Evolutionary conservation across 2,888 invertebrate species (phyloP).

Genomic region (Agrochola macilenta): DNA sequence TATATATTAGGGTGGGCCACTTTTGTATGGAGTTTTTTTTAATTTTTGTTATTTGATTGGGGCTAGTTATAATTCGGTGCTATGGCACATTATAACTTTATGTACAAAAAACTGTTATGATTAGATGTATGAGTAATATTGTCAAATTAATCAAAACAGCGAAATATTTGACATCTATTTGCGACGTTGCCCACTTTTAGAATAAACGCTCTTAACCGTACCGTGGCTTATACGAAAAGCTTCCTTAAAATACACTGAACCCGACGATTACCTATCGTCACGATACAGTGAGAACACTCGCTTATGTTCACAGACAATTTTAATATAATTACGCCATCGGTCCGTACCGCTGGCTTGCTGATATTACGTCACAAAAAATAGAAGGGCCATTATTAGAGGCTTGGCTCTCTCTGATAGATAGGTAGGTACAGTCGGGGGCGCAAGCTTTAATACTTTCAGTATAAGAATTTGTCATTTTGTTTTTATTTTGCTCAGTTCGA

Average conservation of each 20-base stretch:
- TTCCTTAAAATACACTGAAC: background rate
- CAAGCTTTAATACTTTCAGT: conserved; percentile 44
- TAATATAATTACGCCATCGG: conserved; percentile 68
- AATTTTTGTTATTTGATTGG: no score
- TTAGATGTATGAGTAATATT: no score
- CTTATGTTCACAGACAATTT: conserved; percentile 54
- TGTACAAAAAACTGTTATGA: no score
- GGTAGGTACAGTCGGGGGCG: conserved; percentile 61
- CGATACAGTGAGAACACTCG: conserved; percentile 20
- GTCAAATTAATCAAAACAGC: no score
- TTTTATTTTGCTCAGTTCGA: no score
- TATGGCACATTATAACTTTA: no score
- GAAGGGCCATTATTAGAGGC: conserved; percentile 68
- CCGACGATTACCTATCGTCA: background rate
- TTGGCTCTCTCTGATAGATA: conserved; percentile 67
- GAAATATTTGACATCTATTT: no score
- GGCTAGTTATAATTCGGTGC: no score
- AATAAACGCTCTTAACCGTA: no score
- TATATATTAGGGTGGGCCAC: no score
- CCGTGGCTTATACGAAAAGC: background rate
- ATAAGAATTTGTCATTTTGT: background rate
- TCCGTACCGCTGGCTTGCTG: conserved; percentile 57
- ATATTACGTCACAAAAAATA: conserved; percentile 69
- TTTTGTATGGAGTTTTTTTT: no score
- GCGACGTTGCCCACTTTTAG: no score